Evolutionary conservation across 2,888 invertebrate genomes (phyloP).

Genomic region (Pollenia amentaria): DNA sequence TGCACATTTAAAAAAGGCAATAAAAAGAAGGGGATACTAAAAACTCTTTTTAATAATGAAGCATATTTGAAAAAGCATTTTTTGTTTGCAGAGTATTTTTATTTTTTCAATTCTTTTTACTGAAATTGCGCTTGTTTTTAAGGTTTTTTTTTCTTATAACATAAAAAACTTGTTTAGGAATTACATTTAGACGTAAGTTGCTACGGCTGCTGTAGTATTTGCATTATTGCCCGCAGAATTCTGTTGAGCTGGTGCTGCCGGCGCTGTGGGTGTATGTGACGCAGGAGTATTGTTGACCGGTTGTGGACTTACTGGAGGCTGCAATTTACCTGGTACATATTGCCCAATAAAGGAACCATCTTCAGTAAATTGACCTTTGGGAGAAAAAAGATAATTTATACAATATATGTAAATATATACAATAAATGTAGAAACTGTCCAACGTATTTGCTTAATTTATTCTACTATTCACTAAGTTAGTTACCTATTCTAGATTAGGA

Average conservation of each 20-base stretch:
- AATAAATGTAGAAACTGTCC: no score
- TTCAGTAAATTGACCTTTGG: slow-evolving; percentile 92
- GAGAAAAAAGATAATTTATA: not conserved
- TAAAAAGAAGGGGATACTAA: slow-evolving; percentile 8
- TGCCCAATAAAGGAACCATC: slow-evolving; percentile 99
- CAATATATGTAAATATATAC: not conserved
- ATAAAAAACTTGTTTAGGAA: slow-evolving; percentile 74
- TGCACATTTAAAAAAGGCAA: slow-evolving; percentile 29
- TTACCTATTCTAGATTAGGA: no score
- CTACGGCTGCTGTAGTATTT: slow-evolving; percentile 85
- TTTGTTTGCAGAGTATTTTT: slow-evolving; percentile 59
- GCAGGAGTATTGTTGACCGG: slow-evolving; percentile 79
- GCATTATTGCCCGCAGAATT: slow-evolving; percentile 76
- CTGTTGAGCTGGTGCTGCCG: slow-evolving; percentile 81
- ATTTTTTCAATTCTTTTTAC: slow-evolving; percentile 59
- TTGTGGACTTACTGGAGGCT: slow-evolving; percentile 86
- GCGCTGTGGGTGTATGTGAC: slow-evolving; percentile 84
- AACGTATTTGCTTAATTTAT: not conserved
- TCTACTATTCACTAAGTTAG: no score
- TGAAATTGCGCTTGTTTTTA: slow-evolving; percentile 66
- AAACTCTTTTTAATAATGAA: slow-evolving; percentile 46
- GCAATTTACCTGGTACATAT: slow-evolving; percentile 94
- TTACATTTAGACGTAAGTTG: slow-evolving; percentile 87
- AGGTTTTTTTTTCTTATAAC: slow-evolving; percentile 50
- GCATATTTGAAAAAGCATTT: slow-evolving; percentile 61